Evolutionary conservation across 1,140 invertebrate species (phyloP).

Genomic region (Aethina tumida): DNA sequence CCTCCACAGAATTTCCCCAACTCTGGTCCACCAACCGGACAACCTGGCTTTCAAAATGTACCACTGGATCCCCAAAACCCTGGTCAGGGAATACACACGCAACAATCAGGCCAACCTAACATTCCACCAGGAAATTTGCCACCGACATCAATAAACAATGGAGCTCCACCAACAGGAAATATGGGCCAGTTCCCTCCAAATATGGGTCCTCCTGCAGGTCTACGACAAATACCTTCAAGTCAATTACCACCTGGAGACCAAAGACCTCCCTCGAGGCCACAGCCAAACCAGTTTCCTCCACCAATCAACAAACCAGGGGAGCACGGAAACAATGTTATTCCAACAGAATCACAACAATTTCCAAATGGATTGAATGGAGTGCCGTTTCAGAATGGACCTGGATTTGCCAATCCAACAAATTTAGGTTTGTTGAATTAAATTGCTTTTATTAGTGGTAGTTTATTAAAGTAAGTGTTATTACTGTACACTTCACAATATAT

Average conservation of each 20-base stretch:
- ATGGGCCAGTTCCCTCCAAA: constrained; percentile 4
- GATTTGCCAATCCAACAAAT: too few relatives aligned
- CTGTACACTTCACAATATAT: too few relatives aligned
- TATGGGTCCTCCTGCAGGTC: constrained; percentile 2
- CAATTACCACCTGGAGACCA: neutral
- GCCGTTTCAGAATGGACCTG: constrained; percentile 3
- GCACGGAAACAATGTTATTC: neutral
- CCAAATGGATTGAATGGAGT: neutral
- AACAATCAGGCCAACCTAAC: constrained; percentile 1
- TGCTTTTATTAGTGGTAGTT: too few relatives aligned
- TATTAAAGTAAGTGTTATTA: too few relatives aligned
- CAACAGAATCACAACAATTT: constrained; percentile 1
- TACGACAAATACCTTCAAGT: neutral
- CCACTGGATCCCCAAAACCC: constrained; percentile 24
- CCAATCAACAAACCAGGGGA: constrained; percentile 1
- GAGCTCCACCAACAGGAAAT: constrained; percentile 5
- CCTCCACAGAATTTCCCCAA: constrained; percentile 17
- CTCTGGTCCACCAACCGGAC: constrained; percentile 10
- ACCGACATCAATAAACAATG: neutral
- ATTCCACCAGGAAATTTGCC: neutral
- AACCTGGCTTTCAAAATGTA: constrained; percentile 23
- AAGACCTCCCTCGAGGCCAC: too few relatives aligned
- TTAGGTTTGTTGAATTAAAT: too few relatives aligned
- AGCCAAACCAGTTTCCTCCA: neutral
- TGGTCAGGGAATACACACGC: constrained; percentile 26